These are phyloP conservation scores for Xenus cinereus DNA, from an alignment of 2,113 vertebrate genomes.

Conservation along the genomic window DNA sequence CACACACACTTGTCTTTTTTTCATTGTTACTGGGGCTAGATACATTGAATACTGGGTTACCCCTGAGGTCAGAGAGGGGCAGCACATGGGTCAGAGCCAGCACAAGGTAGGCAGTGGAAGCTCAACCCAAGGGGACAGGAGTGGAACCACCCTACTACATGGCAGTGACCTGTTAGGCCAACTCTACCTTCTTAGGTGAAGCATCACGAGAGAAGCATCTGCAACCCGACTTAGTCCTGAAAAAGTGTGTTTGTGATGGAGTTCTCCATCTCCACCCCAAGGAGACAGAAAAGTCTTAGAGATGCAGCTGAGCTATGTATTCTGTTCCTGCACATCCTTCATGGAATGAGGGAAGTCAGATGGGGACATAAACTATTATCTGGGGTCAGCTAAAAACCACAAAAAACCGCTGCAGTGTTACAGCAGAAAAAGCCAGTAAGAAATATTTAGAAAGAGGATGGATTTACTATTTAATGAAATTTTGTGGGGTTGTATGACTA, in stretches of 20 bases:
- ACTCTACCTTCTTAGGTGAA: not conserved
- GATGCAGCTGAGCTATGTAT: not conserved
- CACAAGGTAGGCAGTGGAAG: not conserved
- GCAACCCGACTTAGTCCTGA: not conserved
- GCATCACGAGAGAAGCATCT: not conserved
- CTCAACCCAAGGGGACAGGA: not conserved
- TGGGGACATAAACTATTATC: not conserved
- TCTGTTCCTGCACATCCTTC: not conserved
- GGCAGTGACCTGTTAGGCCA: not conserved
- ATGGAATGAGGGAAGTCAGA: not conserved
- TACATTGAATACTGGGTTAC: accelerated
- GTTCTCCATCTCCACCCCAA: not conserved
- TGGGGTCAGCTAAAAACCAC: not conserved
- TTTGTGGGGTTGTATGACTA: conserved; percentile 30
- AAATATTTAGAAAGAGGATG: conserved; percentile 10
- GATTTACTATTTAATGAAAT: conserved; percentile 26
- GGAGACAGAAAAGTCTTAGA: not conserved
- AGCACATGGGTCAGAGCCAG: not conserved
- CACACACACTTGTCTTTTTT: not conserved
- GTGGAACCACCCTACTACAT: not conserved
- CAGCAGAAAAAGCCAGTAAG: not conserved
- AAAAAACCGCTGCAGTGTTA: not conserved
- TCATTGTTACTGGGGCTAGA: not conserved
- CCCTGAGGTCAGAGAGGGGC: not conserved
- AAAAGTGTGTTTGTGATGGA: not conserved